Percentiles rank a stretch among this genome's conserved stretches.
These are phyloP conservation scores for Lucilia cuprina DNA, from an alignment of 1,140 invertebrate genomes.

Conservation along the genomic window DNA sequence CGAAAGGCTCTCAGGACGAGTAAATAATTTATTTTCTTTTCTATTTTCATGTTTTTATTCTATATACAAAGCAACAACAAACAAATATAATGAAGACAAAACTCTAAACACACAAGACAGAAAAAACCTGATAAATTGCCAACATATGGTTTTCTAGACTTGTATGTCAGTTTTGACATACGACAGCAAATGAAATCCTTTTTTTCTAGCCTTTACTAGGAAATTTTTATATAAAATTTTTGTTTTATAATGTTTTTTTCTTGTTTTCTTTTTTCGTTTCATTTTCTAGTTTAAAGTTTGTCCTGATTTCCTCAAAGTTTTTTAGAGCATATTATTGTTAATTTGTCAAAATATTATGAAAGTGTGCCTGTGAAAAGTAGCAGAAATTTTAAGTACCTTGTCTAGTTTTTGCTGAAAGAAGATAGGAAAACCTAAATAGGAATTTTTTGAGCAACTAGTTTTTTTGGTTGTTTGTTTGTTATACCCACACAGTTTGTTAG, in stretches of 20 bases:
- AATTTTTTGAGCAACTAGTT: no score
- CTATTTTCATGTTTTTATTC: not conserved
- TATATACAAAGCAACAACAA: not conserved
- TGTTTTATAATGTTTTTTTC: not conserved
- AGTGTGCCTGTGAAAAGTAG: not conserved
- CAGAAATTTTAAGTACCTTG: not conserved
- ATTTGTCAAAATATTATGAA: not conserved
- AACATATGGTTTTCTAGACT: slow-evolving; percentile 22
- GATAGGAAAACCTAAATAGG: no score
- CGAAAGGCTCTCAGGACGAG: not conserved
- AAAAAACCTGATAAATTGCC: slow-evolving; percentile 27
- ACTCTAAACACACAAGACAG: not conserved
- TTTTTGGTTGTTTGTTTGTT: no score
- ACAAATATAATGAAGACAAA: no score
- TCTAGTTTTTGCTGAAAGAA: no score
- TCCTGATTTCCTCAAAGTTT: not conserved
- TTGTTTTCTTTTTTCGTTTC: no score
- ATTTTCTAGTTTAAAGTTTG: not conserved
- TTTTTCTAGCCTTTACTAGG: not conserved
- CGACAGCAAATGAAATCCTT: not conserved
- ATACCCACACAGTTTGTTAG: no score
- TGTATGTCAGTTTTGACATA: not conserved
- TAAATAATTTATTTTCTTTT: slow-evolving; percentile 1
- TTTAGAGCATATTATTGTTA: not conserved
- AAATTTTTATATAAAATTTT: not conserved